A percentile compares a stretch with the other conserved stretches of the same genome.
Evolutionary conservation across 2,113 vertebrate genomes (phyloP).

Genomic region (Cheirogaleus medius): DNA sequence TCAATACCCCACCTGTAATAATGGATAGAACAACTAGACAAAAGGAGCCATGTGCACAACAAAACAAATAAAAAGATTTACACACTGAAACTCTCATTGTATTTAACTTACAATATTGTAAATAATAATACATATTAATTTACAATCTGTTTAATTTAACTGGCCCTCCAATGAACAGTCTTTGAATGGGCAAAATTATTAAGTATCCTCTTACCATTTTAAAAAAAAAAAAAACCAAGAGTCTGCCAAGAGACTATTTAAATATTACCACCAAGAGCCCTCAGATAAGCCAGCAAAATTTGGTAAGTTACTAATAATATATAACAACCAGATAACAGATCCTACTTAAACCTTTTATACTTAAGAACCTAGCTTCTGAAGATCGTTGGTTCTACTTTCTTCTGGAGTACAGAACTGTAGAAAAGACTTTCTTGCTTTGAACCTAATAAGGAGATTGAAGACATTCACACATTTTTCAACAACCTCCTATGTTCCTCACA

Average conservation of each 20-base stretch:
- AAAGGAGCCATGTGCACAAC: not conserved
- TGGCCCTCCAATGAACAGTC: not conserved
- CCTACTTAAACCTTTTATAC: constrained; percentile 31
- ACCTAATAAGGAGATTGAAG: not conserved
- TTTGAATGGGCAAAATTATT: not conserved
- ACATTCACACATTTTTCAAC: not conserved
- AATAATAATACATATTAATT: not conserved
- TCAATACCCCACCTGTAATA: not conserved
- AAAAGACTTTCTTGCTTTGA: not conserved
- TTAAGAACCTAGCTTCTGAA: constrained; percentile 20
- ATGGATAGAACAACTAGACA: not conserved
- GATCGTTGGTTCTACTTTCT: not conserved
- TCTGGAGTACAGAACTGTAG: not conserved
- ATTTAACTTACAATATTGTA: not conserved
- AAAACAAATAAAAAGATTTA: not conserved
- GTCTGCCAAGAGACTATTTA: not conserved
- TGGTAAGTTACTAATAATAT: not conserved
- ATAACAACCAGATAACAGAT: not conserved
- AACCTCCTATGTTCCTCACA: not conserved
- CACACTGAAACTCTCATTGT: not conserved
- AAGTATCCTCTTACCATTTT: constrained; percentile 20
- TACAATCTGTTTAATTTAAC: not conserved
- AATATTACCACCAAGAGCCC: constrained; percentile 5
- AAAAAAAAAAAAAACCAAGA: constrained; percentile 30
- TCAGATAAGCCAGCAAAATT: not conserved